These are phyloP conservation scores for Holocentrus rufus DNA, from an alignment of 2,797 vertebrate species.

Conservation along the genomic window DNA sequence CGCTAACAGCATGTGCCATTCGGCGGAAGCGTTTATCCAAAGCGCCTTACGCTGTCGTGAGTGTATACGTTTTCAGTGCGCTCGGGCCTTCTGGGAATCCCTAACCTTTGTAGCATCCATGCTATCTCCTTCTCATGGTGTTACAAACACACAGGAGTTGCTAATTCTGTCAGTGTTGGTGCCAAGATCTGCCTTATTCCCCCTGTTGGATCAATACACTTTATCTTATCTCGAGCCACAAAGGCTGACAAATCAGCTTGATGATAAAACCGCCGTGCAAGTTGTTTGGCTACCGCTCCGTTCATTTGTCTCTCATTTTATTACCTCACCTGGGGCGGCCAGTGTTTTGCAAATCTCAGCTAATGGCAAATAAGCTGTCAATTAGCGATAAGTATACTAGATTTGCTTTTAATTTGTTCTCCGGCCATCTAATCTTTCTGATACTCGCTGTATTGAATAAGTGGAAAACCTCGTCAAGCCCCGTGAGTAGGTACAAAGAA, in stretches of 20 bases:
- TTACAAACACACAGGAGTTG: background rate
- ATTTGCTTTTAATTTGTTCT: too few species aligned
- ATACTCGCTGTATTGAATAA: too few species aligned
- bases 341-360: too few species aligned
- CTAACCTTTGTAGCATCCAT: slow-evolving; percentile 6
- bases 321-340: background rate
- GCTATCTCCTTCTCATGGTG: background rate
- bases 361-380: too few species aligned
- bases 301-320: background rate
- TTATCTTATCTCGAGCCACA: background rate
- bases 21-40: slow-evolving; percentile 43
- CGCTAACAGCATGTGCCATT: slow-evolving; percentile 21
- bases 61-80: background rate
- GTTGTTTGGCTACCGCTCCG: too few species aligned
- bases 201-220: slow-evolving; percentile 6
- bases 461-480: too few species aligned
- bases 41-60: slow-evolving; percentile 27
- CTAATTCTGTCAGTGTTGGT: slow-evolving; percentile 2
- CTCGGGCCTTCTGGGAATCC: slow-evolving; percentile 20
- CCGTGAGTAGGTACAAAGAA: too few species aligned
- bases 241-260: background rate
- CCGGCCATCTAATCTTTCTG: too few species aligned
- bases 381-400: too few species aligned
- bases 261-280: background rate
- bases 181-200: slow-evolving; percentile 6